A percentile compares a stretch with the other conserved stretches of the same genome.
Evolutionary conservation across 2,113 vertebrate genomes (phyloP).

Genomic region (Oncorhynchus keta): DNA sequence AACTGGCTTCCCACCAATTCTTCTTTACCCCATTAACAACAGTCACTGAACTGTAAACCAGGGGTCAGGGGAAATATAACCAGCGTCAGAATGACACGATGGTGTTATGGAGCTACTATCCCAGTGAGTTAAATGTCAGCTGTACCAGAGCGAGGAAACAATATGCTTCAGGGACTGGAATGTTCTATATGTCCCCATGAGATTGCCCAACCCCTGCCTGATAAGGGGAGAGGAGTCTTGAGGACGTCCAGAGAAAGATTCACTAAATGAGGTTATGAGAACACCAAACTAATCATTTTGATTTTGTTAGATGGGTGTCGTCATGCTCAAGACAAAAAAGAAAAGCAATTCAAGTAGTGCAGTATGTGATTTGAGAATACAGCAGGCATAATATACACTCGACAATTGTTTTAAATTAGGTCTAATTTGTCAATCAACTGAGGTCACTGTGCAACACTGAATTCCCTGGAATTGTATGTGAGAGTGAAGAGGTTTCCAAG

Average conservation of each 20-base stretch:
- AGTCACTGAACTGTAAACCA: too few relatives aligned
- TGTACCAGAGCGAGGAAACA: too few relatives aligned
- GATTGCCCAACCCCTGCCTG: not conserved
- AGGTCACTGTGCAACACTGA: not conserved
- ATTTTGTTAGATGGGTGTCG: not conserved
- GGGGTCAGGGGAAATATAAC: not conserved
- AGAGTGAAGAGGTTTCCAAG: not conserved
- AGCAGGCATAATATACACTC: too few relatives aligned
- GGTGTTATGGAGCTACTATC: not conserved
- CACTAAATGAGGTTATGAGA: not conserved
- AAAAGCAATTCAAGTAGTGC: too few relatives aligned
- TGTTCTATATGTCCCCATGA: not conserved
- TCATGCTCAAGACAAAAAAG: not conserved
- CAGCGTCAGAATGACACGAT: not conserved
- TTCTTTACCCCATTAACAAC: not conserved
- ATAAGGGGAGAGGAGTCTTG: constrained; percentile 16
- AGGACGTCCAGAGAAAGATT: not conserved
- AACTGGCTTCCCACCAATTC: not conserved
- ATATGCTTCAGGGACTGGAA: constrained; percentile 11
- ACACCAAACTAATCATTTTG: not conserved
- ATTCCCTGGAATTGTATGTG: not conserved
- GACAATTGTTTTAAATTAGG: not conserved
- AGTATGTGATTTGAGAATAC: not conserved
- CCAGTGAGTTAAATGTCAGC: not conserved
- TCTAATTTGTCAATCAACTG: not conserved